A percentile compares a stretch with the other conserved stretches of the same genome.
phyloP scores from a whole-genome alignment of 2,888 invertebrate genomes.

The Linnaemya tessellans region DNA sequence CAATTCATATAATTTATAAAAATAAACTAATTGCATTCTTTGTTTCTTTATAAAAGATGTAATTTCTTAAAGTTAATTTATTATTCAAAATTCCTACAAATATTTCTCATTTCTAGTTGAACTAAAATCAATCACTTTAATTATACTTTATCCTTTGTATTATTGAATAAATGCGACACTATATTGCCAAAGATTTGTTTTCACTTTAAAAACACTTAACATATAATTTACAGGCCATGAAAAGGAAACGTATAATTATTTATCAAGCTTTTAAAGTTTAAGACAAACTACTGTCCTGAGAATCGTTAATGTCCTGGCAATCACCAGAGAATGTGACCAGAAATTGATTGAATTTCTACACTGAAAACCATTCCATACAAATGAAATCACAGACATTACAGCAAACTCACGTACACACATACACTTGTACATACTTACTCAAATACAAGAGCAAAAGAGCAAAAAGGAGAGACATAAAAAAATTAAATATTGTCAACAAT shows the following conservation, averaged over 20 bases:
- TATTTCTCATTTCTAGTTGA: too few relatives aligned
- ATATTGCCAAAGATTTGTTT: background rate
- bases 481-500: slow-evolving; percentile 65
- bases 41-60: too few relatives aligned
- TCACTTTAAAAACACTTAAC: background rate
- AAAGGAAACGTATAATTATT: slow-evolving; percentile 8
- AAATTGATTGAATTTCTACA: slow-evolving; percentile 47
- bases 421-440: background rate
- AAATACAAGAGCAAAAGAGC: too few relatives aligned
- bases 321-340: slow-evolving; percentile 27
- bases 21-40: too few relatives aligned
- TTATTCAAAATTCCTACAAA: too few relatives aligned
- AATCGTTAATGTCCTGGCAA: slow-evolving; percentile 14
- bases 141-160: background rate
- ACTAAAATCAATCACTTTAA: background rate
- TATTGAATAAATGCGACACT: background rate
- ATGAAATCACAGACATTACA: slow-evolving; percentile 40
- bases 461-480: slow-evolving; percentile 16
- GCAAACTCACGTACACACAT: background rate
- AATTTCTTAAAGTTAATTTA: too few relatives aligned
- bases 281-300: slow-evolving; percentile 20
- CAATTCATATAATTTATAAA: too few relatives aligned
- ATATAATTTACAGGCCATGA: background rate
- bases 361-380: slow-evolving; percentile 41
- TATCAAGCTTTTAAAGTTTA: slow-evolving; percentile 25